Evolutionary conservation across 2,888 invertebrate species (phyloP), one percentile per base, ranked within the genome.

Genomic region (Cotesia congregata): DNA sequence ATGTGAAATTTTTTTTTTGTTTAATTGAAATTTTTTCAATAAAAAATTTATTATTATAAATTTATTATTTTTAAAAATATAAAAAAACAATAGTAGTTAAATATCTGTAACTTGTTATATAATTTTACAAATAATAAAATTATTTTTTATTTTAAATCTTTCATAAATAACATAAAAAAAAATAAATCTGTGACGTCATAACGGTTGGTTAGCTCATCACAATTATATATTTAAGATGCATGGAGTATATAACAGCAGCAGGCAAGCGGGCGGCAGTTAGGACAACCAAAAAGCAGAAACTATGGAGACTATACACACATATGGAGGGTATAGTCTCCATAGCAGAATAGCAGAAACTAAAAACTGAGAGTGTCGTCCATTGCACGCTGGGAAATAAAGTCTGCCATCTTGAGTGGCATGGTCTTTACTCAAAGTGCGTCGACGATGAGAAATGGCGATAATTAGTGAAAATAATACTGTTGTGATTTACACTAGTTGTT

Each of bases 381-480:
- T 81, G 80, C 80, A 81, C 80, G 79, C 80, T 83, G 82, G 83
- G 84, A 12, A 77, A 82, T 76, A 78, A 77, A 75, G 77, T 79
- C 85, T 82, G 86, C 88, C 88, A 88, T 88, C 87, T 88, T 88
- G 86, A 84, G 85, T 87, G 84, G 88, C 86, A 88, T 88, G 88
- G 85, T 84, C 83, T 78, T 77, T 78, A 83, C 84, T 82, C 83
- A 83, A 82, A 84, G 85, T 85, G 86, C 84, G 83, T 77, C 82
- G 83, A 82, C 83, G 82, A 84, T 78, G 80, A 81, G 83, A 83
- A 85, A 82, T 84, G 85, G 83, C 83, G 82, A 83, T 83, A 82
- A 83, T 83, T 80, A 78, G 80, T 77, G 78, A 80, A 82, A 77
- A 79, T 75, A 81, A 78, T 78, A 75, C 78, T 83, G 82, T 77